Base-by-base conservation (phyloP, 1,140 invertebrate genomes). In the Microplitis mediator region DNA sequence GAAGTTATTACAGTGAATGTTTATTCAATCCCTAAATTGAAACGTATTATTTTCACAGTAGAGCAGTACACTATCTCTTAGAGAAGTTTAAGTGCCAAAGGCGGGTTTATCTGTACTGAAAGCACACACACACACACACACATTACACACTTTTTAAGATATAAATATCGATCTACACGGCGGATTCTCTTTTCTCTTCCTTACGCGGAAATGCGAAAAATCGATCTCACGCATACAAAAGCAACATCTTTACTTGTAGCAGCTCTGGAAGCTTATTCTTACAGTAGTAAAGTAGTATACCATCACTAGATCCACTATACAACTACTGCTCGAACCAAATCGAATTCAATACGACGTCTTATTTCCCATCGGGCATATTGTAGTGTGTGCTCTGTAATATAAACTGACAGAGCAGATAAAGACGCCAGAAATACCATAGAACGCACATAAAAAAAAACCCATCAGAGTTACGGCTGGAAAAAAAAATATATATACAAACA, bases 11-110 rank as follows among this genome's bases (percentile, higher is more conserved):
- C 52, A 72, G 60, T 63, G 63, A 52, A 72, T 72, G 70, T 72
- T 72, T 72, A 72, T 72, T 72, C 70, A 72, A 72, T 72, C 36
- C 64, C 70, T 72, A 72, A 72, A 72, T 72, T 72, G 70, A 72
- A 72, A 72, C 70, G 63, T 72, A 66, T 72, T 11, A 9, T 45
- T 5, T 45, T 45, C 11, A 23, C 1, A 23, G n/a, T n/a, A n/a
- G 6, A 45, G 39, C 11, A 45, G 39, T 45, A 45, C 6, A 45
- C 39, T 9, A 45, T 45, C 39, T 45, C 39, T 45, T 45, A 9
- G 39, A 45, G 39, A 45, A 45, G 56, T 69, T 58, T 45, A 9
- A 45, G 39, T 45, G 39, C 45, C 52, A 36, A 35, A 11, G 60
- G 54, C 69, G 45, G 23, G 23, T 23, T 23, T 23, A 2, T 23